phyloP scores from a whole-genome alignment of 2,797 vertebrate species.

The Alectoris magna region DNA sequence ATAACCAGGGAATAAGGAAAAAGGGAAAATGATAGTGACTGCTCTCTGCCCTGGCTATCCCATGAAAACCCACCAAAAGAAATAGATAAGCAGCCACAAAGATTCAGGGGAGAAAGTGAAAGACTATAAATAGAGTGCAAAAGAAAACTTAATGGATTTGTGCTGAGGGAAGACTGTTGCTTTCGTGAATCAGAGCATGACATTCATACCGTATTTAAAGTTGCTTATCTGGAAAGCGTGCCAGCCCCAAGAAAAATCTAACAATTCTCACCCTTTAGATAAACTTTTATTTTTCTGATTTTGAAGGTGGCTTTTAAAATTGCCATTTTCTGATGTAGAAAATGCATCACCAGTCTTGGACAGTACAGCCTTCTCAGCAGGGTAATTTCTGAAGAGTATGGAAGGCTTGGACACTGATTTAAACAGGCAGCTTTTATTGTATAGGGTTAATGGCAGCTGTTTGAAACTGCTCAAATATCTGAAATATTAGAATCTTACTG shows the following conservation, averaged over 20 bases:
- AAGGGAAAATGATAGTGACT: neutral
- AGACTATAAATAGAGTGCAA: neutral
- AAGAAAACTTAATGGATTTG: neutral
- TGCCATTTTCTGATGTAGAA: neutral
- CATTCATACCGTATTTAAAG: neutral
- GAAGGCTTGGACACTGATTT: neutral
- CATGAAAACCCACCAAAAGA: neutral
- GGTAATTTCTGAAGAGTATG: constrained; percentile 7
- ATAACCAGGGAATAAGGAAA: neutral
- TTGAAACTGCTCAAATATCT: constrained; percentile 12
- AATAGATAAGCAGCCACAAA: neutral
- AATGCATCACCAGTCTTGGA: neutral
- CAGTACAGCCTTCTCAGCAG: neutral
- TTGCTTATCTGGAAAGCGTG: neutral
- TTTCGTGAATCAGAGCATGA: neutral
- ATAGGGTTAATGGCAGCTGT: constrained; percentile 21
- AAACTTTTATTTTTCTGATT: neutral
- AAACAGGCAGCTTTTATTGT: neutral
- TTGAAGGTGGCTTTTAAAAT: neutral
- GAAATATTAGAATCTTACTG: neutral
- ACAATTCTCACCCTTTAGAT: neutral
- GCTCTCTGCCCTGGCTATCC: neutral
- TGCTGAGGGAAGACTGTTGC: neutral
- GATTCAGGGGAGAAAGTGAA: neutral
- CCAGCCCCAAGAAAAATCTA: neutral